Evolutionary conservation across 2,113 vertebrate genomes (phyloP).

Genomic region (Mellivora capensis): DNA sequence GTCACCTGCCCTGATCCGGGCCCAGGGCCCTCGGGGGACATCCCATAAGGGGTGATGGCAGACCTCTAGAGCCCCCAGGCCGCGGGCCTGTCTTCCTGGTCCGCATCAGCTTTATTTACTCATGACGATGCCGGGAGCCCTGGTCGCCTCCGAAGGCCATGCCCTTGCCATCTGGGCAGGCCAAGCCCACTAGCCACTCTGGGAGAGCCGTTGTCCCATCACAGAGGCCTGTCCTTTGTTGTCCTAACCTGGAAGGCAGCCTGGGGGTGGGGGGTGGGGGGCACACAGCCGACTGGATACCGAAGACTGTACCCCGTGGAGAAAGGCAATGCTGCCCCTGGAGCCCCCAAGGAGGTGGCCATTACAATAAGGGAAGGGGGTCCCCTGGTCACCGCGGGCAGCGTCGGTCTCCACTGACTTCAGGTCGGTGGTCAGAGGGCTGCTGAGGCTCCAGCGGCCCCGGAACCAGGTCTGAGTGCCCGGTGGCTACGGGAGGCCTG

Average conservation of each 20-base stretch:
- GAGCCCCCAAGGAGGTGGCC: background rate
- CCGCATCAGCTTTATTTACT: background rate
- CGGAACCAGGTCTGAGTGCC: background rate
- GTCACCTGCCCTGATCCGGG: background rate
- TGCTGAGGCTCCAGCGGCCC: background rate
- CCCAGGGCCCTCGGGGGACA: background rate
- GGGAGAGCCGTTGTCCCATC: background rate
- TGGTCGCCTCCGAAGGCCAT: background rate
- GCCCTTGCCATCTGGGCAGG: too few relatives aligned
- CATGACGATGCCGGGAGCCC: fast-evolving
- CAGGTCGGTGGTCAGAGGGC: background rate
- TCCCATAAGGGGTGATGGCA: fast-evolving
- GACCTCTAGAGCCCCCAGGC: background rate
- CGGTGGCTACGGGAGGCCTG: background rate
- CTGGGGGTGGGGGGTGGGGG: background rate
- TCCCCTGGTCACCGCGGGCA: background rate
- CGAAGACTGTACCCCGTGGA: background rate
- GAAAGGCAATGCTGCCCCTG: fast-evolving
- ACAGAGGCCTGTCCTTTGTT: fast-evolving
- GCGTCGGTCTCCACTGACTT: background rate
- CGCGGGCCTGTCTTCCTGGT: background rate
- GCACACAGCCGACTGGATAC: background rate
- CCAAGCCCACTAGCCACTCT: fast-evolving
- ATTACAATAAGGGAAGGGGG: background rate
- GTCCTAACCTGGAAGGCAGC: background rate